Evolutionary conservation across 2,888 invertebrate genomes (phyloP).

Genomic region (Lamproptera curius): DNA sequence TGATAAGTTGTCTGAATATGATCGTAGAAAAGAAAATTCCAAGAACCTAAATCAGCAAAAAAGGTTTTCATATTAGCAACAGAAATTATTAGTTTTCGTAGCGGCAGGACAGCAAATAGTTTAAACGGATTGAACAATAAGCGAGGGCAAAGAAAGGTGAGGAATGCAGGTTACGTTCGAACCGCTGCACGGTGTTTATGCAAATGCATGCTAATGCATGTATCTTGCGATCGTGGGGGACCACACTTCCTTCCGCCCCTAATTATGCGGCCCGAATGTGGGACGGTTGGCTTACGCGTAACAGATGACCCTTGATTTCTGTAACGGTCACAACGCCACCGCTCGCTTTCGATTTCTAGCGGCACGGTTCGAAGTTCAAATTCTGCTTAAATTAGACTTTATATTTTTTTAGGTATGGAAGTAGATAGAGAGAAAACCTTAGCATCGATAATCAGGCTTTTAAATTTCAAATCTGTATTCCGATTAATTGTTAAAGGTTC

Average conservation of each 20-base stretch:
- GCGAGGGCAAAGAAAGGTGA: slow-evolving; percentile 14
- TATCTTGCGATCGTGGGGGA: slow-evolving; percentile 47
- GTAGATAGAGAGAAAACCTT: too few species aligned
- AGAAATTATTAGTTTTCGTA: neutral
- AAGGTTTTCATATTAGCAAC: too few species aligned
- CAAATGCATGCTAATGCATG: slow-evolving; percentile 52
- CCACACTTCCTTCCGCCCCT: slow-evolving; percentile 52
- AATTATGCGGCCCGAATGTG: slow-evolving; percentile 41
- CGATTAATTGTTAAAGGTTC: too few species aligned
- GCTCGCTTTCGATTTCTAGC: too few species aligned
- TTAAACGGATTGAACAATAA: neutral
- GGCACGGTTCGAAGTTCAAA: too few species aligned
- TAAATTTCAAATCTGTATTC: too few species aligned
- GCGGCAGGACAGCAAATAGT: neutral
- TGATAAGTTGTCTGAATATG: too few species aligned
- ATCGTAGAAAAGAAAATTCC: too few species aligned
- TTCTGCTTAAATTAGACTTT: too few species aligned
- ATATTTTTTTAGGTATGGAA: too few species aligned
- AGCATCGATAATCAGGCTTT: too few species aligned
- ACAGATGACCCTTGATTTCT: slow-evolving; percentile 17
- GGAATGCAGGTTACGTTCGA: slow-evolving; percentile 18
- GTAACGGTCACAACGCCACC: slow-evolving; percentile 1
- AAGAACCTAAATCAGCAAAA: too few species aligned
- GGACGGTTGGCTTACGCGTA: slow-evolving; percentile 27
- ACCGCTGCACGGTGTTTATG: slow-evolving; percentile 35